Conservation (phyloP, 2,797 vertebrate species). For the Falco berigora region DNA sequence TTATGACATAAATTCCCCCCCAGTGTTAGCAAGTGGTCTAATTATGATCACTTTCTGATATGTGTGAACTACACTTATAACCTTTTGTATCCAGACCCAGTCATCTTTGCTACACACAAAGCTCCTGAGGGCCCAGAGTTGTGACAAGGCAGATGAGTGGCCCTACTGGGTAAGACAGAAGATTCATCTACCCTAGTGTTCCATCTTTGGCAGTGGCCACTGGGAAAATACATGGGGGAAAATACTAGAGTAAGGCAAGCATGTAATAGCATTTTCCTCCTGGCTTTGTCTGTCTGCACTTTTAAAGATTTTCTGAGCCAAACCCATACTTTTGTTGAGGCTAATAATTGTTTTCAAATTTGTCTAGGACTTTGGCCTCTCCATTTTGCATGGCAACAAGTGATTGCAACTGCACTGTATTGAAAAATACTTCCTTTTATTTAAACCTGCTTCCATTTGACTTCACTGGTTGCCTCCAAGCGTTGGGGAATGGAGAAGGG, state of each 20-base stretch:
- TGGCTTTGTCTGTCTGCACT: not conserved
- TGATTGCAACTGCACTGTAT: not conserved
- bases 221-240: not conserved
- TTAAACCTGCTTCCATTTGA: not conserved
- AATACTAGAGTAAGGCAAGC: not conserved
- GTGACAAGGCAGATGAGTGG: not conserved
- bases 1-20: not conserved
- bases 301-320: not conserved
- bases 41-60: not conserved
- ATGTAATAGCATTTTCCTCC: not conserved
- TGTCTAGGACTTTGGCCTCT: not conserved
- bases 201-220: not conserved
- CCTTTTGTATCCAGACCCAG: not conserved
- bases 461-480: not conserved
- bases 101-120: not conserved
- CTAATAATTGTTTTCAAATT: not conserved
- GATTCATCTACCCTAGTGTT: not conserved
- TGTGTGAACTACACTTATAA: not conserved
- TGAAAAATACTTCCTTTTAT: not conserved
- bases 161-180: not conserved
- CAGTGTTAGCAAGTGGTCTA: not conserved
- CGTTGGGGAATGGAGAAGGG: fast-evolving
- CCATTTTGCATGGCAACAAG: not conserved
- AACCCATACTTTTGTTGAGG: not conserved
- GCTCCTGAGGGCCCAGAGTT: not conserved